Conservation (phyloP, 2,888 invertebrate species). For the Thysanoteuthis rhombus region DNA sequence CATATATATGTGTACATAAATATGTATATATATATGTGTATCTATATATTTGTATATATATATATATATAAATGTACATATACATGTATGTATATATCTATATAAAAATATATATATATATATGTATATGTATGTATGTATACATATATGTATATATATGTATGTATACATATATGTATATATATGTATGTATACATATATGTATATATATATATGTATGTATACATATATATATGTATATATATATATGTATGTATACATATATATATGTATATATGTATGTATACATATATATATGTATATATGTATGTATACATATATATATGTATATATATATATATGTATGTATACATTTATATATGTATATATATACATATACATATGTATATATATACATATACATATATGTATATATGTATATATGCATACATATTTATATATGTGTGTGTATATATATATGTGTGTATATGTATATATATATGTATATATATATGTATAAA, state of each 20-base stretch:
- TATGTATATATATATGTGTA: not conserved
- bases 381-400: too few species aligned
- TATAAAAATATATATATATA: not conserved
- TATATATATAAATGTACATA: not conserved
- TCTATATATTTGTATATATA: too few species aligned
- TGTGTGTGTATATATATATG: too few species aligned
- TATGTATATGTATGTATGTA: not conserved
- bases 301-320: too few species aligned
- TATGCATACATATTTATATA: too few species aligned
- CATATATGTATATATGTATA: too few species aligned
- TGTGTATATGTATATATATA: too few species aligned
- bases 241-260: not conserved
- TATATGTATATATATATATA: too few species aligned
- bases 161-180: not conserved
- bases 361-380: too few species aligned
- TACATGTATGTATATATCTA: not conserved
- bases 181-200: not conserved
- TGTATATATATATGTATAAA: too few species aligned
- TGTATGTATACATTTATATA: too few species aligned
- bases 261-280: not conserved
- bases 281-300: not conserved
- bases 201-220: conserved; percentile 1
- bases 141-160: not conserved
- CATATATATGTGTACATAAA: not conserved
- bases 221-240: not conserved